Percentiles rank a stretch among this genome's conserved stretches.
Conservation (phyloP, 2,888 invertebrate genomes). For the Gari tellinella region DNA sequence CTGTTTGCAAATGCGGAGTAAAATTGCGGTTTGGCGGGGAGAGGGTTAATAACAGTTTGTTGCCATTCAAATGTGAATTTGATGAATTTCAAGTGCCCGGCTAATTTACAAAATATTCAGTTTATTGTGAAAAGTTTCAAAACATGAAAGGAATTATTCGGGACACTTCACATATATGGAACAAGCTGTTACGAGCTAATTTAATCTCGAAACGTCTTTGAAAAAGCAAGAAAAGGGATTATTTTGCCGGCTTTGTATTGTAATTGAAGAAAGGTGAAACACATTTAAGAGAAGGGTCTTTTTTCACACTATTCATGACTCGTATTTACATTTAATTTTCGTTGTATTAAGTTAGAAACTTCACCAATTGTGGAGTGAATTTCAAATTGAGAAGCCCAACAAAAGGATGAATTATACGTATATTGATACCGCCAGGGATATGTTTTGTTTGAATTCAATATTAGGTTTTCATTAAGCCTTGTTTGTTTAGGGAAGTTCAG, state of each 20-base stretch:
- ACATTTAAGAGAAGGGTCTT: too few relatives aligned
- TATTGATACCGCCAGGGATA: too few relatives aligned
- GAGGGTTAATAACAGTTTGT: constrained; percentile 20
- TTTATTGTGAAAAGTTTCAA: constrained; percentile 15
- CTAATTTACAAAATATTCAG: constrained; percentile 24
- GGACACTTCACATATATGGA: constrained; percentile 15
- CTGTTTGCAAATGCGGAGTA: too few relatives aligned
- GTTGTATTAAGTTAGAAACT: background rate
- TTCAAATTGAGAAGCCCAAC: too few relatives aligned
- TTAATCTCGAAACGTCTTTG: constrained; percentile 9
- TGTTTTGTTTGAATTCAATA: too few relatives aligned
- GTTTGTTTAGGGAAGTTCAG: too few relatives aligned
- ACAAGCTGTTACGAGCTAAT: constrained; percentile 20
- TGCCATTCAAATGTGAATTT: constrained; percentile 11
- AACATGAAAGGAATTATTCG: constrained; percentile 26
- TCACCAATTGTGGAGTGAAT: background rate
- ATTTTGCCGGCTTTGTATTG: too few relatives aligned
- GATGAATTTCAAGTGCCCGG: constrained; percentile 25
- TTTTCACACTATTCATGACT: background rate
- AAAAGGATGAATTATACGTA: too few relatives aligned
- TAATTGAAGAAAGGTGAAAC: too few relatives aligned
- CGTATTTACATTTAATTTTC: constrained; percentile 28
- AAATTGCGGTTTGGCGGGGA: too few relatives aligned
- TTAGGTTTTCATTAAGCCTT: too few relatives aligned
- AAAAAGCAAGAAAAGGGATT: too few relatives aligned